Evolutionary conservation across 1,140 invertebrate species (phyloP), one percentile per base, ranked within the genome.

Genomic region (Stenopsyche tienmushanensis): DNA sequence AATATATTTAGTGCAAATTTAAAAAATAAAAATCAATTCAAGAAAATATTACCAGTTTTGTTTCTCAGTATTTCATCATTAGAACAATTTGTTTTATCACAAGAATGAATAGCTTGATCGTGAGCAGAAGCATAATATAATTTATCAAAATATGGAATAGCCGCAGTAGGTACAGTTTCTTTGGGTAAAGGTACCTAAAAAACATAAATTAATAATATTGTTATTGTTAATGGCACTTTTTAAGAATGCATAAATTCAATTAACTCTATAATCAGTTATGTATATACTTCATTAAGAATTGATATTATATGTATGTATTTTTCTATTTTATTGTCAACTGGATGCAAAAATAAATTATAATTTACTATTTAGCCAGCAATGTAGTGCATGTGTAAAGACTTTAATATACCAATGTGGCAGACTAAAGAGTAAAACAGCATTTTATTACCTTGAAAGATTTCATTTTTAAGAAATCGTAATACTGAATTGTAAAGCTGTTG

Each of bases 71-170:
- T 70, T 10, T 71, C 69, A 67, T 77, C 62, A 67, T 76, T 53
- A 0, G 64, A 55, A 69, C 77, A 77, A 55, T 45, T 64, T 1
- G 74, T 77, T 72, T 84, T 84, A 70, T 83, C 76, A 17, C 85
- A 82, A 2, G 81, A 76, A 66, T 83, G 82, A 66, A 90, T 86
- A 5, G 82, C 77, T 44, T 74, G 76, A 65, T 82, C 79, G 59
- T 80, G 79, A 23, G 79, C 78, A 70, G 88, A 82, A 1, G 87
- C 84, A 75, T 85, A 88, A 70, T 86, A 84, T 20, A 88, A 69
- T 42, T 73, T 71, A 53, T 81, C 78, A 49, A 80, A 76, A 72
- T 86, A 84, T 26, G 89, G 75, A 1, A 84, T 84, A 45, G 87
- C 75, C n/a, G 88, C 84, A 10, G 75, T 74, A 1, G 86, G 78